Base-by-base conservation (phyloP, 1,140 invertebrate species). In the Drosophila triauraria region DNA sequence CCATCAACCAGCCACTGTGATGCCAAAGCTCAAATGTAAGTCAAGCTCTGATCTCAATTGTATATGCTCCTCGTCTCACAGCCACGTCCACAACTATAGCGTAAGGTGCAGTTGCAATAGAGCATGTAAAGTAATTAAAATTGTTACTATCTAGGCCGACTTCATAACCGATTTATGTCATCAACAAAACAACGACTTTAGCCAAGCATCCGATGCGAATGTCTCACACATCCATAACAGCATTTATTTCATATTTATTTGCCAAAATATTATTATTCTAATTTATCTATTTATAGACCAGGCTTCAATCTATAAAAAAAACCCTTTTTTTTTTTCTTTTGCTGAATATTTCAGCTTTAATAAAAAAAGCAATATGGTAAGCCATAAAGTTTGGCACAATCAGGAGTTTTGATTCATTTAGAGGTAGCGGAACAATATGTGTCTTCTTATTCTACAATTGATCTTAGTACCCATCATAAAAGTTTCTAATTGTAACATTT, bases 51-150 rank as follows among this genome's bases (percentile, higher is more conserved):
- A 57, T 72, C 64, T 20, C 46, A 58, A 59, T 51, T 23, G 30
- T 15, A 8, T 23, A 23, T 15, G 12, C 30, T 17, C 15, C 25
- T 40, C 53, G 20, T 27, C 40, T 65, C 82, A 86, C 83, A 79
- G 54, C 69, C 61, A 76, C 81, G 47, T 30, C 79, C 71, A 51
- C 64, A 44, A 25, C 27, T 20, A 57, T 60, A 58, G 44, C 75
- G 74, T 51, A 46, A 44, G 62, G 57, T 48, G 35, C 47, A 61
- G 48, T 46, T 51, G 64, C 78, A 47, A 62, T 74, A 64, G 75
- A 43, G 82, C 82, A 71, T 82, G 78, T 59, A 65, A 53, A 78
- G 62, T 81, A 85, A 85, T 86, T 82, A 77, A 65, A 77, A 72
- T 47, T 72, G 70, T 80, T 82, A 62, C 63, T 38, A 38, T 32